Percentiles rank a stretch among this genome's conserved stretches.
phyloP scores from a whole-genome alignment of 2,113 vertebrate species.

The Cavia porcellus region DNA sequence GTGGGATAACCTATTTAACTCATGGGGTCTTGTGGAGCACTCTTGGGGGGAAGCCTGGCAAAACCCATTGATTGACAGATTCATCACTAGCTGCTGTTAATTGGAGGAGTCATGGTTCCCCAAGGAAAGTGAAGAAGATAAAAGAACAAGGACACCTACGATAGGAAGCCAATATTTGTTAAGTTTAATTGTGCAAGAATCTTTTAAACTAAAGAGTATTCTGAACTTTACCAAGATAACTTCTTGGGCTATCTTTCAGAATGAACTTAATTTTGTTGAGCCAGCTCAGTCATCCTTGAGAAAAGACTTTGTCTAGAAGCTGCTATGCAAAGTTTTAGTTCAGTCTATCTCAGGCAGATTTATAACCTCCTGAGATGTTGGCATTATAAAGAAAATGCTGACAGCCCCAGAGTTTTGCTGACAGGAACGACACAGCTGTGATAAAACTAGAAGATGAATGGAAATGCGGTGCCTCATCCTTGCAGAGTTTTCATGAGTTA shows the following conservation, averaged over 20 bases:
- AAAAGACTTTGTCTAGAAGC: slow-evolving; percentile 61
- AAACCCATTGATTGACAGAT: neutral
- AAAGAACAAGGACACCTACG: neutral
- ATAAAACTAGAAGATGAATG: slow-evolving; percentile 73
- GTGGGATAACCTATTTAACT: neutral
- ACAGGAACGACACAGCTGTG: slow-evolving; percentile 54
- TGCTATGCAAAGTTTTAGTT: slow-evolving; percentile 50
- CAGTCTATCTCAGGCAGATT: slow-evolving; percentile 47
- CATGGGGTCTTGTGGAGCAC: neutral
- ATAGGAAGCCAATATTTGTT: slow-evolving; percentile 1
- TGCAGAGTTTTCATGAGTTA: slow-evolving; percentile 29
- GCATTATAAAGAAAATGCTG: slow-evolving; percentile 65
- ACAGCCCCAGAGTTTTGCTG: slow-evolving; percentile 65
- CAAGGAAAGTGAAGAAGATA: neutral
- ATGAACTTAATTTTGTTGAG: slow-evolving; percentile 65
- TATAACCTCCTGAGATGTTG: slow-evolving; percentile 69
- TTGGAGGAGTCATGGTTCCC: neutral
- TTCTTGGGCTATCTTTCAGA: slow-evolving; percentile 39
- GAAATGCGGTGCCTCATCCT: slow-evolving; percentile 31
- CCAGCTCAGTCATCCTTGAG: slow-evolving; percentile 67
- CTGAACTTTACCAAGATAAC: slow-evolving; percentile 31
- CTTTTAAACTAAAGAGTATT: slow-evolving; percentile 38
- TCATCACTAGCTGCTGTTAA: neutral
- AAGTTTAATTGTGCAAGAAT: slow-evolving; percentile 46
- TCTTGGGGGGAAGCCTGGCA: neutral